Base-by-base conservation (phyloP, 2,113 vertebrate genomes). In the Actinemys pallida region DNA sequence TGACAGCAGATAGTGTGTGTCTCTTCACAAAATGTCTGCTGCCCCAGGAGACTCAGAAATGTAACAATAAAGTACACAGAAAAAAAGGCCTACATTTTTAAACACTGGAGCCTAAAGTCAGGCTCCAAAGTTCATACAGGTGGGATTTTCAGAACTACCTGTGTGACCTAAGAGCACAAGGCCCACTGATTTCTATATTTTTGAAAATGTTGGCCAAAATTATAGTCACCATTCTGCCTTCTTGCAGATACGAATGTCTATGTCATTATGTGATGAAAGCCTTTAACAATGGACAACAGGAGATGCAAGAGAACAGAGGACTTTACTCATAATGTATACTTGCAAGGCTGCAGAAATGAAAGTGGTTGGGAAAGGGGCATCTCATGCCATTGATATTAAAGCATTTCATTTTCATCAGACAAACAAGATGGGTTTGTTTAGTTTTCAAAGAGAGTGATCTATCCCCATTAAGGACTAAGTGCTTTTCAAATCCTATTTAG, bases 31-130 rank as follows among this genome's bases (percentile, higher is more conserved):
- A 59, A 42, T 82, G 83, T 92, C 90, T 79, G 89, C 4, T 39
- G 65, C 65, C 35, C 35, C 65, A 72, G 65, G 8, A 31, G 31
- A 78, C 42, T 84, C 89, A 86, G 69, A 69, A 79, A 57, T 4
- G 39, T 79, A 52, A 47, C 69, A 92, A 49, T 65, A 4, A 86
- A 87, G 8, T 65, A 72, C 47, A 69, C 89, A 87, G 90, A 86
- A 31, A 81, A 94, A 94, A 86, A 87, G 4, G 20, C 16, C 81
- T 88, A 89, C 31, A 11, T n/a, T 84, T 52, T 92, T 89, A 95
- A 86, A 91, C 27, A 78, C 82, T 91, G 79, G 31, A 94, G 88
- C 31, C 42, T 94, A 5, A 94, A 86, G 49, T 91, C 50, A 91
- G 42, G 19, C 52, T 86, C 65, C 49, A 80, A 82, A 90, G 4